phyloP scores from a whole-genome alignment of 2,888 invertebrate species.

The Doris montereyensis region DNA sequence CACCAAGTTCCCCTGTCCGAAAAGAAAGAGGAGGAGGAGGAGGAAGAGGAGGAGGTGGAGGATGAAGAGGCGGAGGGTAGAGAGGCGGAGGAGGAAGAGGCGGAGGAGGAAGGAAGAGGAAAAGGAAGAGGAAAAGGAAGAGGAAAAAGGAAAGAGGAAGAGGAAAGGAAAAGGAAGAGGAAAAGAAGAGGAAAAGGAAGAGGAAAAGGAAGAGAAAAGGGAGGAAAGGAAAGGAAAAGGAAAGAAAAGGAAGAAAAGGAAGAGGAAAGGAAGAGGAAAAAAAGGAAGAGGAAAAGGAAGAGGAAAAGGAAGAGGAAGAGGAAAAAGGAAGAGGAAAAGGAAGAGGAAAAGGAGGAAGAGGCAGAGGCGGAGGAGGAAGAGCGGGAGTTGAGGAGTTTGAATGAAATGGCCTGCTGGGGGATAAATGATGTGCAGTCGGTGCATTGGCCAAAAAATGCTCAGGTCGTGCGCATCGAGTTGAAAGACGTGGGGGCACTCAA shows the following conservation, averaged over 20 bases:
- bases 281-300: neutral
- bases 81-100: no score
- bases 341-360: neutral
- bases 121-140: neutral
- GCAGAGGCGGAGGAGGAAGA: no score
- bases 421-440: no score
- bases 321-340: neutral
- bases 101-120: no score
- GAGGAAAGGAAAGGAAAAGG: neutral
- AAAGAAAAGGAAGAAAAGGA: neutral
- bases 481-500: no score
- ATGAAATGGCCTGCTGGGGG: no score
- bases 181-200: neutral
- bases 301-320: neutral
- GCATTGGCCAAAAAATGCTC: no score
- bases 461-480: no score
- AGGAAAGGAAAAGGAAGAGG: neutral
- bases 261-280: neutral
- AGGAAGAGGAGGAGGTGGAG: no score
- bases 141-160: neutral
- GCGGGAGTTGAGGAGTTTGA: no score
- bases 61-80: no score
- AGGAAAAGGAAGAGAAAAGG: neutral
- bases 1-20: no score
- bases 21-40: neutral